A percentile compares a stretch with the other conserved stretches of the same genome.
Conservation (phyloP, 2,797 vertebrate species). For the Cyprinodon diabolis region DNA sequence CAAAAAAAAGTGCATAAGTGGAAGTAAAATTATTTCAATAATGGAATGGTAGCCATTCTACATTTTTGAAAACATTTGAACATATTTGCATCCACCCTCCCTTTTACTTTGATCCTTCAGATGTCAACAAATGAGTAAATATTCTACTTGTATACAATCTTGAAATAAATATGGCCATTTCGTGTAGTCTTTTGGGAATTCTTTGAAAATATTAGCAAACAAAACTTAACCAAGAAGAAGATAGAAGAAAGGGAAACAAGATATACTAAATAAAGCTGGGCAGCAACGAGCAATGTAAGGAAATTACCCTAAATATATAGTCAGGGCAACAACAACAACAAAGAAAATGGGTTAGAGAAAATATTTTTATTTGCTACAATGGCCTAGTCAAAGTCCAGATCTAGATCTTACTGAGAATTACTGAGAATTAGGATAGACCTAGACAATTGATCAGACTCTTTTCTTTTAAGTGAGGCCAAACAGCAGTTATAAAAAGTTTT, state of each 20-base stretch:
- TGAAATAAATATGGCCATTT: neutral
- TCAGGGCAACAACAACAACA: neutral
- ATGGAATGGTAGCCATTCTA: neutral
- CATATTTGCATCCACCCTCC: neutral
- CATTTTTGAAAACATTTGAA: neutral
- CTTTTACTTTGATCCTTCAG: neutral
- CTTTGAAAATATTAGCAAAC: neutral
- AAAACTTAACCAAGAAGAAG: neutral
- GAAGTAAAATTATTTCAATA: neutral
- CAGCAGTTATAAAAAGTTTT: neutral
- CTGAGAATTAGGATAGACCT: neutral
- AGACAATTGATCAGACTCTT: neutral
- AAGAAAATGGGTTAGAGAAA: neutral
- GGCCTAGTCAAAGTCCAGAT: neutral
- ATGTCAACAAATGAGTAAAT: neutral
- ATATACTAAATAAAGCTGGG: too few relatives aligned
- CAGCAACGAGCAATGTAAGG: neutral
- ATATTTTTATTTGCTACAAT: neutral
- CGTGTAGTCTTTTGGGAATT: neutral
- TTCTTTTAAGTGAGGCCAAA: neutral
- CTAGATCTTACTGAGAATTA: neutral
- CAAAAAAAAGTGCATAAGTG: neutral
- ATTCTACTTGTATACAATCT: neutral
- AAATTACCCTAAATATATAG: neutral
- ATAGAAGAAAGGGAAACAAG: neutral